Base-by-base conservation (phyloP, 2,797 vertebrate genomes). In the Rhynchonycteris naso region DNA sequence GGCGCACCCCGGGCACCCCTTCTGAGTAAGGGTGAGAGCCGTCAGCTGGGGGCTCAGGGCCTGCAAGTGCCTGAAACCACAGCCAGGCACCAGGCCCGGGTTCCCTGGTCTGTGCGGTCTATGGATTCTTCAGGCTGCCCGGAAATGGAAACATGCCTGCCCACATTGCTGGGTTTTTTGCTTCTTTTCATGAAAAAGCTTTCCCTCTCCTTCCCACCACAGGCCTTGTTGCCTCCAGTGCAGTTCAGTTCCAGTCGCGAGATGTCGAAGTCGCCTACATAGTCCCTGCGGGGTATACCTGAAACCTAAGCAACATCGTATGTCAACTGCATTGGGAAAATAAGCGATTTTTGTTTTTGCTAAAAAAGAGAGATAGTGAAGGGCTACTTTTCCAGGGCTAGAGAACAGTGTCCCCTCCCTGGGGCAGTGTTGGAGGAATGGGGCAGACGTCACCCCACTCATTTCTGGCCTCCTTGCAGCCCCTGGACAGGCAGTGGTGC, bases 351-450 rank as follows among this genome's bases (percentile, higher is more conserved):
- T 65, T 9, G 7, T 69, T 30, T 76, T 56, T 24, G 43, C 8
- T 43, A 43, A 43, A 43, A 15, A 78, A 24, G n/a, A 35, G 28
- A 76, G 71, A 35, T 4, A 14, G 18, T 54, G 72, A 11, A n/a
- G 63, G 21, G 30, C 0, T 14, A 0, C 12, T 30, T 35, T 22
- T 7, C 26, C 7, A 75, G 2, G 63, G 35, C 72, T 58, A 63
- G 52, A 69, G 68, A 30, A 24, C 14, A 14, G 1, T 3, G 2
- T 7, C 16, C 56, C 30, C 19, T 16, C 33, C 7, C 24, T 3
- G 0, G 52, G 71, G 15, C 6, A 24, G 15, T 2, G 28, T 0
- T 7, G 28, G 81, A 72, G 52, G 9, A 1, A 0, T 0, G 2
- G 1, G 54, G 61, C n/a, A 52, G 22, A 63, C 11, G 2, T 0